Evolutionary conservation across 2,888 invertebrate genomes (phyloP).

Genomic region (Chaetoderma sp.): DNA sequence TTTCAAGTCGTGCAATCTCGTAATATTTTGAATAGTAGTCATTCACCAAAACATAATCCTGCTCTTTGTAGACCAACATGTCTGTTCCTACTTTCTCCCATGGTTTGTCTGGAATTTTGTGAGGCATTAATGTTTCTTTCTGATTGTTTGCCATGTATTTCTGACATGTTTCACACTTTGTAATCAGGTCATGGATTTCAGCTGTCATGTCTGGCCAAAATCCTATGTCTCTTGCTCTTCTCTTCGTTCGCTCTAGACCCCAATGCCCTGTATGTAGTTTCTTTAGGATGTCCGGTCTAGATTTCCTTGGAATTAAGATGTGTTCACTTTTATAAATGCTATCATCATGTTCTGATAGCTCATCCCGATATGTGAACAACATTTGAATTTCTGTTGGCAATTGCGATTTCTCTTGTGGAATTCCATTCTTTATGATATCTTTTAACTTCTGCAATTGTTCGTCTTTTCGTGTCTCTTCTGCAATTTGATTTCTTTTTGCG

Average conservation of each 20-base stretch:
- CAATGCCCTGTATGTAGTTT: constrained; percentile 24
- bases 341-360: constrained; percentile 23
- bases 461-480: constrained; percentile 6
- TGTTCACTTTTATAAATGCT: constrained; percentile 26
- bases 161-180: constrained; percentile 12
- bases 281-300: constrained; percentile 12
- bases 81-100: constrained; percentile 28
- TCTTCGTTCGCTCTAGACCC: constrained; percentile 23
- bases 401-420: constrained; percentile 8
- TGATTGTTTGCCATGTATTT: constrained; percentile 9
- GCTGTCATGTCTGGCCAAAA: constrained; percentile 31
- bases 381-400: constrained; percentile 9
- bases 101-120: constrained; percentile 13
- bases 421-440: constrained; percentile 18
- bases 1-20: background rate
- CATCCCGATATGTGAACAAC: constrained; percentile 25
- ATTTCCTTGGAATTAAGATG: constrained; percentile 17
- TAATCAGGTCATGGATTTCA: constrained; percentile 16
- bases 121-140: constrained; percentile 8
- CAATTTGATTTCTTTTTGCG: background rate
- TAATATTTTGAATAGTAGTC: constrained; percentile 18
- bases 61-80: constrained; percentile 14
- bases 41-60: constrained; percentile 18
- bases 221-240: constrained; percentile 18
- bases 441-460: constrained; percentile 13